Percentiles rank a stretch among this genome's conserved stretches.
Evolutionary conservation across 2,113 vertebrate genomes (phyloP).

Genomic region (Todiramphus saurophagus): DNA sequence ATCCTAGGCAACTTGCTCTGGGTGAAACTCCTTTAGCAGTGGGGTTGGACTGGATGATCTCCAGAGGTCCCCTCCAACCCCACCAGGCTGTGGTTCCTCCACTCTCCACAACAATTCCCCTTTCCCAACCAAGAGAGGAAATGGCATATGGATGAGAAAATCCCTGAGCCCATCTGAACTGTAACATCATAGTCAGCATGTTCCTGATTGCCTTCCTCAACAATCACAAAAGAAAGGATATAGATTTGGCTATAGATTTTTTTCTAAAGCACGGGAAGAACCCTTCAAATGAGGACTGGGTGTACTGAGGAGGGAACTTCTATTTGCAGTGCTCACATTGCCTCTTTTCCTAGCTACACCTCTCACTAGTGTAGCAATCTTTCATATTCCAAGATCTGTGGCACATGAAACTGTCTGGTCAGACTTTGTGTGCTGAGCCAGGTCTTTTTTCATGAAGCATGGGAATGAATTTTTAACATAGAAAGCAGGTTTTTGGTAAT

Average conservation of each 20-base stretch:
- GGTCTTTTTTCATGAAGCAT: background rate
- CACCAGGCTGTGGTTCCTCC: background rate
- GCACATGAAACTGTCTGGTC: background rate
- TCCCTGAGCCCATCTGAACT: background rate
- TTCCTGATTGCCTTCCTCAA: background rate
- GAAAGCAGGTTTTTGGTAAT: background rate
- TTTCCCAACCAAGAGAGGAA: background rate
- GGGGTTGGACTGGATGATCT: too few relatives aligned
- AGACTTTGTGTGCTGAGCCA: background rate
- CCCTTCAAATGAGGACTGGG: background rate
- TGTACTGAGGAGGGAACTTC: background rate
- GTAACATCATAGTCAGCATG: accelerated
- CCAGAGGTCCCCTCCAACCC: too few relatives aligned
- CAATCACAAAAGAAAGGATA: background rate
- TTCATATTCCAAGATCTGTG: background rate
- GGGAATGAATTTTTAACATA: background rate
- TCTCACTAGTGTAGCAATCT: background rate
- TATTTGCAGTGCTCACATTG: background rate
- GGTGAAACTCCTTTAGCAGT: too few relatives aligned
- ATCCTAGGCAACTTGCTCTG: too few relatives aligned
- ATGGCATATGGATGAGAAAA: accelerated
- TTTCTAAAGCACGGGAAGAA: background rate
- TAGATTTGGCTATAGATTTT: background rate
- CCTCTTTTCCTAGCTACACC: background rate
- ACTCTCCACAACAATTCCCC: background rate